Base-by-base conservation (phyloP, 2,888 invertebrate genomes). In the Epirrhoe tristata region DNA sequence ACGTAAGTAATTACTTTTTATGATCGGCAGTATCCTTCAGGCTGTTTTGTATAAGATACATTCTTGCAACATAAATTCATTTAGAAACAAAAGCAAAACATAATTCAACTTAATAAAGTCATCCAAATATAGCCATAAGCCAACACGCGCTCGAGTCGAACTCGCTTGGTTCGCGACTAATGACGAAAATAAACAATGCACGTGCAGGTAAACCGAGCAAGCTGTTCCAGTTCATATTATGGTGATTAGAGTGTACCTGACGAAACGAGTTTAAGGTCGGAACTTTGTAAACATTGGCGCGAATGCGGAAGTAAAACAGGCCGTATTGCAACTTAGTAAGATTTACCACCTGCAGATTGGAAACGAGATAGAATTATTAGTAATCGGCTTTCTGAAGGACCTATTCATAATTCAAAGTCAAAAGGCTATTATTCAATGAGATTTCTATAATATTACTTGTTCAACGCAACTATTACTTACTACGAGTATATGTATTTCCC, bases 121-220 rank as follows among this genome's bases (percentile, higher is more conserved):
- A 51, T 59, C 59, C 31, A 55, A 43, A 65, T 39, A 65, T 51
- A 65, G 43, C 14, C n/a, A 51, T 39, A 24, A 51, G 59, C 60
- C 36, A 32, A 17, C 36, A 36, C 52, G 52, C 63, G 54, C 48
- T 8, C 32, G 50, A 17, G 36, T 39, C 39, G 31, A 54, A 36
- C n/a, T n/a, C 48, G 51, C 24, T 54, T 50, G 57, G 66, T 58
- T 54, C 32, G 53, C 34, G 56, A 36, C 56, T 67, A 67, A 63
- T 53, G 63, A 63, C 43, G 39, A 63, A 60, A 63, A 63, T 63
- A 63, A 67, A 63, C 63, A 67, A 60, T 32, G 39, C 67, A 60
- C 67, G 59, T 67, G 59, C 63, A 48, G 43, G n/a, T 39, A 46
- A 51, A 51, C 48, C 24, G 17, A 48, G 58, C 66, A 54, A 58